These are phyloP conservation scores for Vespertilio murinus DNA, from an alignment of 2,797 vertebrate species.

Conservation along the genomic window DNA sequence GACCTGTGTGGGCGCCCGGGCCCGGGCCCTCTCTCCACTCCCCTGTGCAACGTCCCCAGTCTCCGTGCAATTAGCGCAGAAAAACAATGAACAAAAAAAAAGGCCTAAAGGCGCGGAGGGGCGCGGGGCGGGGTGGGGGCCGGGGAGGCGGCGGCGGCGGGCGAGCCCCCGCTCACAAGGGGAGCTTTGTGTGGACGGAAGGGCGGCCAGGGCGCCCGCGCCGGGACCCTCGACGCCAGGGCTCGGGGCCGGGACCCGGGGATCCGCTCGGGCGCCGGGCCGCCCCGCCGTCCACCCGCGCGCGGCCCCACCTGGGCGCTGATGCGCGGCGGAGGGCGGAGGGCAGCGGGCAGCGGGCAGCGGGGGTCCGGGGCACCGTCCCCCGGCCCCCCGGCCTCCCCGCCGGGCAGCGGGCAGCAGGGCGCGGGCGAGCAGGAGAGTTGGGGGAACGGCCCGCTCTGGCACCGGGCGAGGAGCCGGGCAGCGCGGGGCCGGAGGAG, in stretches of 20 bases:
- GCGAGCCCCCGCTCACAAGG: slow-evolving; percentile 60
- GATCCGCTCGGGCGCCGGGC: neutral
- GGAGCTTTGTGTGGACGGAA: slow-evolving; percentile 69
- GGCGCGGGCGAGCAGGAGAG: slow-evolving; percentile 29
- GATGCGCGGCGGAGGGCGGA: neutral
- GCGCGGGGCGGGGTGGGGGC: neutral
- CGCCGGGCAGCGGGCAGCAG: neutral
- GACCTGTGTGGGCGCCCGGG: neutral
- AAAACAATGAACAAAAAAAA: slow-evolving; percentile 52
- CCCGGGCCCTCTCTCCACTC: neutral
- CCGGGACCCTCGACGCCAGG: slow-evolving; percentile 54
- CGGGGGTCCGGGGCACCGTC: neutral
- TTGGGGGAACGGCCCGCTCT: slow-evolving; percentile 18
- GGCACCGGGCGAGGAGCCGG: slow-evolving; percentile 36
- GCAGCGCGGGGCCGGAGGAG: slow-evolving; percentile 43
- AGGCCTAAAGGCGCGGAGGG: slow-evolving; percentile 20
- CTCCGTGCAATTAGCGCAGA: slow-evolving; percentile 38
- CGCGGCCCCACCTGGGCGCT: neutral
- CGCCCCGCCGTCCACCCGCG: neutral
- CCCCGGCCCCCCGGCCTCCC: neutral
- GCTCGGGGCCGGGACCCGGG: neutral
- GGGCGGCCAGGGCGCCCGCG: neutral
- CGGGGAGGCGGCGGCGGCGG: neutral
- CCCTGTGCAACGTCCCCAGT: neutral
- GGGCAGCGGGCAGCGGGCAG: neutral